Evolutionary conservation across 2,113 vertebrate genomes (phyloP).

Genomic region (Trichomycterus rosablanca): DNA sequence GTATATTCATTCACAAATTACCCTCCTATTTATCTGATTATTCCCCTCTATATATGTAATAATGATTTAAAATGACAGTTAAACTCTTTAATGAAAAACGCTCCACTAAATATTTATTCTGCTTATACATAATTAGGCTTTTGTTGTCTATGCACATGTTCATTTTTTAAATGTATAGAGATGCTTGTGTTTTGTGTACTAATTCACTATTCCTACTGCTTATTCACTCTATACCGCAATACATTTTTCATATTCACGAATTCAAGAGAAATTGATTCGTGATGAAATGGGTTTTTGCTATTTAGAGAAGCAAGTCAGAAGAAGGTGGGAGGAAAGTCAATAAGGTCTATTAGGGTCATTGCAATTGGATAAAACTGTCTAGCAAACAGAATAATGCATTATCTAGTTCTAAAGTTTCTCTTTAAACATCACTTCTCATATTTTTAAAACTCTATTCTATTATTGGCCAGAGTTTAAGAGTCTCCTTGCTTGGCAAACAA

Average conservation of each 20-base stretch:
- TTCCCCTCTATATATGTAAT: too few species aligned
- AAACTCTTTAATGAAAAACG: too few species aligned
- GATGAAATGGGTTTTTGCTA: constrained; percentile 34
- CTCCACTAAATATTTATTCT: too few species aligned
- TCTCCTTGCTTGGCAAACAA: background rate
- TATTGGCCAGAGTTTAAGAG: too few species aligned
- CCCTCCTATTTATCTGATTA: too few species aligned
- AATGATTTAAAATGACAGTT: too few species aligned
- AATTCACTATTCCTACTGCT: too few species aligned
- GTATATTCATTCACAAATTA: too few species aligned
- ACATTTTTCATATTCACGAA: constrained; percentile 29
- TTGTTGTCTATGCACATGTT: too few species aligned
- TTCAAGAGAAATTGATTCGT: constrained; percentile 28
- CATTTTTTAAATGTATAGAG: too few species aligned
- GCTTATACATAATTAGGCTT: too few species aligned
- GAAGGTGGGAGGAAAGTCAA: constrained; percentile 12
- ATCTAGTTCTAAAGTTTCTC: constrained; percentile 7
- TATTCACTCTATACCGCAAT: background rate
- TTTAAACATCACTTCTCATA: background rate
- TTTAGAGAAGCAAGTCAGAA: constrained; percentile 19
- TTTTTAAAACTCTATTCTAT: background rate
- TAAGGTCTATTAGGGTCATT: constrained; percentile 28
- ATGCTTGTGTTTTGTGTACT: too few species aligned
- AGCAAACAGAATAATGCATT: constrained; percentile 35
- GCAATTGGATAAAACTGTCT: constrained; percentile 30